A percentile compares a stretch with the other conserved stretches of the same genome.
Conservation (phyloP, 2,888 invertebrate species). For the Drosophila nigricruria region DNA sequence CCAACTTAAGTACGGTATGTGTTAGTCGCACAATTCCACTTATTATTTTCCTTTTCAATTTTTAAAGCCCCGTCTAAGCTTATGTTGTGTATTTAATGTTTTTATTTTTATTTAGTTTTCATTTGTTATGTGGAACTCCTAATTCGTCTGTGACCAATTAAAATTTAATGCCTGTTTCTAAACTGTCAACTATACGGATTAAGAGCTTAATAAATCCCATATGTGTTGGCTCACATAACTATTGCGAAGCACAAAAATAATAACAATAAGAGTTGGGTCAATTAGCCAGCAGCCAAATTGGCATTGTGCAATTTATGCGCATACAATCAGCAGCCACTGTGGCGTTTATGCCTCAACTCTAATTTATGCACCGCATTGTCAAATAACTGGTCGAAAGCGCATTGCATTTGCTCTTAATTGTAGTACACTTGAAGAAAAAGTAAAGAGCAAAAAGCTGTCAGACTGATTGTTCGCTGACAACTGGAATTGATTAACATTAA, state of each 20-base stretch:
- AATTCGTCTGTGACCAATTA: slow-evolving; percentile 48
- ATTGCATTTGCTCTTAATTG: slow-evolving; percentile 51
- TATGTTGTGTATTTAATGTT: too few relatives aligned
- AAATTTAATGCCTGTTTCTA: slow-evolving; percentile 49
- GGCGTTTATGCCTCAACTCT: slow-evolving; percentile 15
- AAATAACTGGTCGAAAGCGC: slow-evolving; percentile 14
- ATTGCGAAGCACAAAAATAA: slow-evolving; percentile 16
- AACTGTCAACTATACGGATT: slow-evolving; percentile 35
- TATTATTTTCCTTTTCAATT: neutral
- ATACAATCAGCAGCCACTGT: slow-evolving; percentile 54
- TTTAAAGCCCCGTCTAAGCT: neutral
- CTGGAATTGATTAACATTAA: too few relatives aligned
- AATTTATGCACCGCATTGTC: slow-evolving; percentile 49
- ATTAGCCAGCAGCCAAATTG: slow-evolving; percentile 17
- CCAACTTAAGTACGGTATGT: too few relatives aligned
- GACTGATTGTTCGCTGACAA: too few relatives aligned
- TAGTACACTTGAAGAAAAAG: neutral
- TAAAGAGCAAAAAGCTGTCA: neutral
- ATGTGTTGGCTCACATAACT: slow-evolving; percentile 3
- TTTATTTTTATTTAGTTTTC: slow-evolving; percentile 4
- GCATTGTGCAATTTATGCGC: slow-evolving; percentile 62
- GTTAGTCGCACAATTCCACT: too few relatives aligned
- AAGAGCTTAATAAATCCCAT: slow-evolving; percentile 31
- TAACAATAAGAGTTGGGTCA: slow-evolving; percentile 28
- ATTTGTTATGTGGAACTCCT: slow-evolving; percentile 28